A percentile compares a stretch with the other conserved stretches of the same genome.
Evolutionary conservation across 2,888 invertebrate genomes (phyloP).

Genomic region (Drosophila merina): DNA sequence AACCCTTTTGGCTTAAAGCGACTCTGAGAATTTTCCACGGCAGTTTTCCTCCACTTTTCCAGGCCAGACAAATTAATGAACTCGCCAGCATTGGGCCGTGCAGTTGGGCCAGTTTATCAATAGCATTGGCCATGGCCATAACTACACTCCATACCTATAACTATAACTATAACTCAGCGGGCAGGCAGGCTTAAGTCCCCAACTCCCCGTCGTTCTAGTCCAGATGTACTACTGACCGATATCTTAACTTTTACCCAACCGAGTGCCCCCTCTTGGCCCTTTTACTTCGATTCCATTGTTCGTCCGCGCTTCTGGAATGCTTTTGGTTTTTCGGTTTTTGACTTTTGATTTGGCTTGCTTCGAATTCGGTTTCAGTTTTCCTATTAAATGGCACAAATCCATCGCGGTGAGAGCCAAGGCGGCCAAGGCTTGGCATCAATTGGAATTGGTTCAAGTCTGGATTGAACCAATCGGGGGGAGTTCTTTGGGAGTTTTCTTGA

Average conservation of each 20-base stretch:
- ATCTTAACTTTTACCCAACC: conserved; percentile 72
- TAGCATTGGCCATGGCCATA: conserved; percentile 19
- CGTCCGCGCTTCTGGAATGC: conserved; percentile 49
- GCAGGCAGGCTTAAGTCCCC: conserved; percentile 33
- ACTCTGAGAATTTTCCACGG: conserved; percentile 62
- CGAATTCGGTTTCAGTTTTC: conserved; percentile 65
- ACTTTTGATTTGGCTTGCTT: conserved; percentile 35
- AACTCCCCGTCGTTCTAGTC: conserved; percentile 28
- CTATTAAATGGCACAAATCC: conserved; percentile 66
- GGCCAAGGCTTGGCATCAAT: conserved; percentile 56
- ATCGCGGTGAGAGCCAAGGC: conserved; percentile 46
- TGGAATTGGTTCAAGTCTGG: conserved; percentile 52
- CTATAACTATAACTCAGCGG: conserved; percentile 40
- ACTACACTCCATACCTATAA: conserved; percentile 12
- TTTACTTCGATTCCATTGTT: conserved; percentile 55
- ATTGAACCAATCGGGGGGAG: conserved; percentile 19
- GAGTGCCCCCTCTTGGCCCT: conserved; percentile 26
- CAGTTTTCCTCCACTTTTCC: conserved; percentile 53
- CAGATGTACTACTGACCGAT: conserved; percentile 76
- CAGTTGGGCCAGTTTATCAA: conserved; percentile 63
- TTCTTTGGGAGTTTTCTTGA: conserved; percentile 10
- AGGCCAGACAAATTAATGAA: conserved; percentile 71
- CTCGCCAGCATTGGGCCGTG: conserved; percentile 41
- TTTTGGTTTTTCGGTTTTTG: conserved; percentile 30
- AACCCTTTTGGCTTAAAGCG: conserved; percentile 41